These are phyloP conservation scores for Sitophilus oryzae DNA, from an alignment of 1,140 invertebrate genomes.

Conservation along the genomic window DNA sequence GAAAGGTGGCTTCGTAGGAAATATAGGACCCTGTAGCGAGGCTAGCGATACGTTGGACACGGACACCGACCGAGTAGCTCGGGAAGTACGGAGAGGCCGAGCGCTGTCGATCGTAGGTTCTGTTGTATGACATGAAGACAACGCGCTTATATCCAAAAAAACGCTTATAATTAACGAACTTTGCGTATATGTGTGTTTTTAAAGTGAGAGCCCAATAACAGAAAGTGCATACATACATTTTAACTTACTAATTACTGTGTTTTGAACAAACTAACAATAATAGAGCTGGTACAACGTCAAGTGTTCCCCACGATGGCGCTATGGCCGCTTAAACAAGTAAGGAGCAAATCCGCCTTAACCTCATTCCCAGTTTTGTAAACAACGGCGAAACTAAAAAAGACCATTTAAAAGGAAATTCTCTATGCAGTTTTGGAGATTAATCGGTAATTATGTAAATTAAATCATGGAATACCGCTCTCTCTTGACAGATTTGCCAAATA, in stretches of 20 bases:
- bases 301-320: slow-evolving; percentile 40
- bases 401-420: not conserved
- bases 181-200: slow-evolving; percentile 28
- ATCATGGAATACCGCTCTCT: slow-evolving; percentile 20
- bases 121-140: slow-evolving; percentile 30
- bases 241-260: slow-evolving; percentile 8
- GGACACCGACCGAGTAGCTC: slow-evolving; percentile 22
- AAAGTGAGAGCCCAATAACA: slow-evolving; percentile 19
- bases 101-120: slow-evolving; percentile 25
- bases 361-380: slow-evolving; percentile 35
- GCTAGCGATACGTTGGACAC: slow-evolving; percentile 29
- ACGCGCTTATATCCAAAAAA: slow-evolving; percentile 29
- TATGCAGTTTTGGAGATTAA: not conserved
- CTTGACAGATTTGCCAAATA: slow-evolving; percentile 16
- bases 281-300: slow-evolving; percentile 32
- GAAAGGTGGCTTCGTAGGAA: slow-evolving; percentile 31
- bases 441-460: slow-evolving; percentile 12
- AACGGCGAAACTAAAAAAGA: slow-evolving; percentile 11
- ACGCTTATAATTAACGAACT: slow-evolving; percentile 25
- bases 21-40: slow-evolving; percentile 24
- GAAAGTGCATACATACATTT: slow-evolving; percentile 20
- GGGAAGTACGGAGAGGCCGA: slow-evolving; percentile 26
- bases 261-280: slow-evolving; percentile 26
- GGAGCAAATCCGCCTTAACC: slow-evolving; percentile 40
- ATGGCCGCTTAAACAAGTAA: slow-evolving; percentile 41